Percentiles rank a stretch among this genome's conserved stretches.
Conservation (phyloP, 2,888 invertebrate genomes). For the Ochlodes sylvanus region DNA sequence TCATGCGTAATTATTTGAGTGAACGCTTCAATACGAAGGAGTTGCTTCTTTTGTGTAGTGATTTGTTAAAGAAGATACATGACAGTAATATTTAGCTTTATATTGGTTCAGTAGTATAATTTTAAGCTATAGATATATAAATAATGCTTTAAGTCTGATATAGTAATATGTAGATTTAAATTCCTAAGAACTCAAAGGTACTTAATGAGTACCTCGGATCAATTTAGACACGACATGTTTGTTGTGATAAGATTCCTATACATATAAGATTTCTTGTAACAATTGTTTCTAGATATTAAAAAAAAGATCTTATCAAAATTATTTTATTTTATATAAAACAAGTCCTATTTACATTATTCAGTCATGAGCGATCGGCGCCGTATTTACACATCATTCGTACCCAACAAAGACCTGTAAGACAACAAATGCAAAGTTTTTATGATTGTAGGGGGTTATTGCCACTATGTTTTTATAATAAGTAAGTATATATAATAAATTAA, state of each 20-base stretch:
- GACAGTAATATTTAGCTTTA: conserved; percentile 47
- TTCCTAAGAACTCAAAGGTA: too few species aligned
- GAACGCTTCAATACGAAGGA: conserved; percentile 60
- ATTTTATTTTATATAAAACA: conserved; percentile 77
- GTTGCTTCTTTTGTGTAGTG: conserved; percentile 64
- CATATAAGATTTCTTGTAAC: background rate
- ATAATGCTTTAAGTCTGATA: conserved; percentile 27
- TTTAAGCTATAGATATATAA: background rate
- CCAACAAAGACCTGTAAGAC: conserved; percentile 42
- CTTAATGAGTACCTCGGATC: background rate
- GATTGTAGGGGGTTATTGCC: background rate
- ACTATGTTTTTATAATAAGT: too few species aligned
- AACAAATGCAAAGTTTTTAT: conserved; percentile 43
- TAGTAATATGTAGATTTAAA: conserved; percentile 16
- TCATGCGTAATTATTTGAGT: conserved; percentile 58
- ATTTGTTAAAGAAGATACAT: conserved; percentile 59
- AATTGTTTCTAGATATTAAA: conserved; percentile 39
- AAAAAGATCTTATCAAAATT: conserved; percentile 58
- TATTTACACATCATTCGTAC: conserved; percentile 48
- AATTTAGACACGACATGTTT: conserved; percentile 8
- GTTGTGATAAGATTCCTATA: background rate
- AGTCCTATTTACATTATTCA: conserved; percentile 81
- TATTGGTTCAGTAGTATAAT: too few species aligned
- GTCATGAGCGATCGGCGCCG: conserved; percentile 69
- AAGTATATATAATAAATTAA: too few species aligned